phyloP scores from a whole-genome alignment of 2,797 vertebrate species.

The Myioborus miniatus region DNA sequence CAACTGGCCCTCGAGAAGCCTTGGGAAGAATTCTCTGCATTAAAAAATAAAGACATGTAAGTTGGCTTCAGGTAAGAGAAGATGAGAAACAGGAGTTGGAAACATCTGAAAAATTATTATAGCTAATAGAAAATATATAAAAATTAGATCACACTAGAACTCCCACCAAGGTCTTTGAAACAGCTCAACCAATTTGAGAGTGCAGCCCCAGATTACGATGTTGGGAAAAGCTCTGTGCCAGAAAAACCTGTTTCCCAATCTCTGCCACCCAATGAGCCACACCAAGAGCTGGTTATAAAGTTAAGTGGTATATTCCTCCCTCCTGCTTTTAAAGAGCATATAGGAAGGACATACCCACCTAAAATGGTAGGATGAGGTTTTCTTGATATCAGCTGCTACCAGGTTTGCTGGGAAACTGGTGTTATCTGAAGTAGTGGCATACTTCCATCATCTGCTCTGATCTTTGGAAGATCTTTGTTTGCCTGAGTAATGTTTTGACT shows the following conservation, averaged over 20 bases:
- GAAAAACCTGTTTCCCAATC: background rate
- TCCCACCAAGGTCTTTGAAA: background rate
- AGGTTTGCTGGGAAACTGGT: background rate
- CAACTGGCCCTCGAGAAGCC: background rate
- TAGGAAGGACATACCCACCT: background rate
- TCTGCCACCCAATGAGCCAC: background rate
- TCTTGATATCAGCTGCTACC: background rate
- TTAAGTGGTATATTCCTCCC: background rate
- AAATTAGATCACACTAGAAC: background rate
- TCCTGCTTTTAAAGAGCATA: background rate
- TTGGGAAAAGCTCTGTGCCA: background rate
- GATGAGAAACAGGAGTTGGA: background rate
- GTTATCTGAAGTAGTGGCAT: background rate
- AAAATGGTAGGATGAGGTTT: background rate
- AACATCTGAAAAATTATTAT: background rate
- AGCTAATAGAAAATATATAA: background rate
- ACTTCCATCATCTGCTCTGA: background rate
- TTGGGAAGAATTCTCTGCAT: background rate
- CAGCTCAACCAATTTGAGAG: background rate
- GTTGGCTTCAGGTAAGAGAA: background rate
- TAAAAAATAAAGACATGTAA: background rate
- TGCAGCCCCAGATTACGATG: background rate
- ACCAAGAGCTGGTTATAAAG: background rate
- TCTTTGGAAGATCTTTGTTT: background rate
- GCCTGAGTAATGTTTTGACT: background rate